phyloP scores from a whole-genome alignment of 2,888 invertebrate genomes.

The Drosophila lutescens region DNA sequence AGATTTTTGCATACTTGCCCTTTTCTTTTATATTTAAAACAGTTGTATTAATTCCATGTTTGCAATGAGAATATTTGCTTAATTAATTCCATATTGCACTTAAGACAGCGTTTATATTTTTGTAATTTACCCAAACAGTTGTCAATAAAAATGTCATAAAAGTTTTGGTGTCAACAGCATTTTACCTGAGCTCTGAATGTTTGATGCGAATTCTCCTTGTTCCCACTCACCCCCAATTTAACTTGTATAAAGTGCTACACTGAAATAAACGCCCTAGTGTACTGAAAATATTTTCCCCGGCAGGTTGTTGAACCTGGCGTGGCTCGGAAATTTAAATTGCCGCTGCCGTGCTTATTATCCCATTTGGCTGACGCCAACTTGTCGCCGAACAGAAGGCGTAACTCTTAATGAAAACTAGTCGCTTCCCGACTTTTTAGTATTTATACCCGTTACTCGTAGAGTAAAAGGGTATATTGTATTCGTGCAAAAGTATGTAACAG shows the following conservation, averaged over 20 bases:
- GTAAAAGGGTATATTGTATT: no score
- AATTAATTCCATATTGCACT: neutral
- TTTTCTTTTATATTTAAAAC: no score
- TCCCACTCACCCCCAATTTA: neutral
- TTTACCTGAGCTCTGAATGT: constrained; percentile 21
- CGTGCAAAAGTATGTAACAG: no score
- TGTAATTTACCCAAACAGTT: constrained; percentile 8
- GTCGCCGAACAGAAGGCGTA: constrained; percentile 69
- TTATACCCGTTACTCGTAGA: no score
- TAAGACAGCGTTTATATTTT: no score
- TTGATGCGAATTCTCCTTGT: constrained; percentile 15
- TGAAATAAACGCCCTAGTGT: neutral
- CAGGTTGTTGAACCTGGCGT: constrained; percentile 35
- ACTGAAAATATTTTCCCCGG: neutral
- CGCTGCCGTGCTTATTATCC: constrained; percentile 62
- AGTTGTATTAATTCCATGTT: neutral
- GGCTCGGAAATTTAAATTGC: constrained; percentile 21
- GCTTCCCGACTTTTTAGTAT: constrained; percentile 55
- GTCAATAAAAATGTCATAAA: constrained; percentile 29
- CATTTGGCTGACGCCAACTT: constrained; percentile 69
- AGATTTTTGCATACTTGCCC: no score
- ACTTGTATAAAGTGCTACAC: constrained; percentile 4
- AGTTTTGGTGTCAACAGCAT: constrained; percentile 26
- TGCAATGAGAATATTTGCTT: neutral
- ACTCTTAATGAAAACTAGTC: constrained; percentile 69